Evolutionary conservation across 2,113 vertebrate genomes (phyloP).

Genomic region (Malurus cyaneus): DNA sequence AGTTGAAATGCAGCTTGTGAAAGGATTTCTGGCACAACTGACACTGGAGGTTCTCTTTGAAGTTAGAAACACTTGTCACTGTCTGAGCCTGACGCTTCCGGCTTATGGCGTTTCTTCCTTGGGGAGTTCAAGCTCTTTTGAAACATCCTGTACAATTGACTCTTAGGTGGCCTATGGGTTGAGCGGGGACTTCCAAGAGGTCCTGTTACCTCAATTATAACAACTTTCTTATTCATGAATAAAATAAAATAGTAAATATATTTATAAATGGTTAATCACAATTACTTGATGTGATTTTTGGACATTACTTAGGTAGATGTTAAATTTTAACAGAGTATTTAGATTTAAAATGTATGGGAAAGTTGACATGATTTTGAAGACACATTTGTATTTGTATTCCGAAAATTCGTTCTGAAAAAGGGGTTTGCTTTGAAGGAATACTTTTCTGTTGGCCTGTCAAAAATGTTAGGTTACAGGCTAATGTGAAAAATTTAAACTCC

Average conservation of each 20-base stretch:
- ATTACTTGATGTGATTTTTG: neutral
- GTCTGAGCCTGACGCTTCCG: no score
- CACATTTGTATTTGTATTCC: neutral
- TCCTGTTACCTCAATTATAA: neutral
- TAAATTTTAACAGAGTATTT: neutral
- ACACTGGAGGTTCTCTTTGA: no score
- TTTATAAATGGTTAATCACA: neutral
- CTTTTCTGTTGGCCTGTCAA: conserved; percentile 25
- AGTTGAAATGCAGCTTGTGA: no score
- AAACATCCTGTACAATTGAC: accelerated
- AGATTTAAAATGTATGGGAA: neutral
- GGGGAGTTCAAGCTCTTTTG: neutral
- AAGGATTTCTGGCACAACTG: no score
- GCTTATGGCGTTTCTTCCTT: neutral
- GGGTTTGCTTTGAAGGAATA: conserved; percentile 12
- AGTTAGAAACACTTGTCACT: no score
- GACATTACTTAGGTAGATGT: neutral
- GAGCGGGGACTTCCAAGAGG: accelerated
- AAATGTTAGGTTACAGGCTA: neutral
- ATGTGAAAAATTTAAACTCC: conserved; percentile 25
- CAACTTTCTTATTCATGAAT: neutral
- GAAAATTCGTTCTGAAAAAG: neutral
- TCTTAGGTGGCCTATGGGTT: neutral
- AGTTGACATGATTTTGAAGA: neutral
- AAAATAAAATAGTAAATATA: neutral